These are phyloP conservation scores for Lagodon rhomboides DNA, from an alignment of 2,797 vertebrate genomes.

Conservation along the genomic window DNA sequence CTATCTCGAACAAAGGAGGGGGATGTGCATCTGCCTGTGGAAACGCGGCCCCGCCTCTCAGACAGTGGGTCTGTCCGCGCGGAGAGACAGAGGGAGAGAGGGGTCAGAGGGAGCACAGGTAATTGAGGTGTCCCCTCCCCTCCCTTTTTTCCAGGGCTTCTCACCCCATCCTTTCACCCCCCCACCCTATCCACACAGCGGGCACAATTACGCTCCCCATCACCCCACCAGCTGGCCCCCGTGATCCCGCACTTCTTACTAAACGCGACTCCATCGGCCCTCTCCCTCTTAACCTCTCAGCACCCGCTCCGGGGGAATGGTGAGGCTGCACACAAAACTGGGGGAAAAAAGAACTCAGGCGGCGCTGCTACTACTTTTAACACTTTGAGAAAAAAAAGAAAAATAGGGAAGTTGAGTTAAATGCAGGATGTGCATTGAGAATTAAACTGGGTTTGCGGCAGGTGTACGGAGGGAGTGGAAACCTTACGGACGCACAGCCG, in stretches of 20 bases:
- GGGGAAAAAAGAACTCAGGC: conserved; percentile 60
- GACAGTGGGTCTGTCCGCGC: conserved; percentile 75
- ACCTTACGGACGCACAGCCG: background rate
- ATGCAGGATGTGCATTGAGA: conserved; percentile 54
- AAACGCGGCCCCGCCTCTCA: conserved; percentile 77
- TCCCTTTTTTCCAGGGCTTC: conserved; percentile 80
- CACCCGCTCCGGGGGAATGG: conserved; percentile 81
- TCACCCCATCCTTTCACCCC: conserved; percentile 82
- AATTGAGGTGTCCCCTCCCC: conserved; percentile 89
- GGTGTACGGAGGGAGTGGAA: background rate
- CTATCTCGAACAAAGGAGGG: conserved; percentile 78
- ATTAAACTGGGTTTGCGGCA: conserved; percentile 40
- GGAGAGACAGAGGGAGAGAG: conserved; percentile 81
- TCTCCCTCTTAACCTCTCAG: conserved; percentile 86
- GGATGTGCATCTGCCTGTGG: conserved; percentile 79
- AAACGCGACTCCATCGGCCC: conserved; percentile 82
- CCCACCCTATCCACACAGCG: conserved; percentile 82
- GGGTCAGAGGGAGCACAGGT: conserved; percentile 87
- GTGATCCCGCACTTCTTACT: conserved; percentile 85
- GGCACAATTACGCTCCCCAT: conserved; percentile 88
- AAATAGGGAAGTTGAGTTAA: conserved; percentile 54
- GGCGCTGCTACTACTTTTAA: conserved; percentile 72
- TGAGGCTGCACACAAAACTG: conserved; percentile 72
- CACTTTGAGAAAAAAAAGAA: conserved; percentile 43
- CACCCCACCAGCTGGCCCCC: conserved; percentile 87